These are phyloP conservation scores for Drosophila pegasa DNA, from an alignment of 2,888 invertebrate species.

Conservation along the genomic window DNA sequence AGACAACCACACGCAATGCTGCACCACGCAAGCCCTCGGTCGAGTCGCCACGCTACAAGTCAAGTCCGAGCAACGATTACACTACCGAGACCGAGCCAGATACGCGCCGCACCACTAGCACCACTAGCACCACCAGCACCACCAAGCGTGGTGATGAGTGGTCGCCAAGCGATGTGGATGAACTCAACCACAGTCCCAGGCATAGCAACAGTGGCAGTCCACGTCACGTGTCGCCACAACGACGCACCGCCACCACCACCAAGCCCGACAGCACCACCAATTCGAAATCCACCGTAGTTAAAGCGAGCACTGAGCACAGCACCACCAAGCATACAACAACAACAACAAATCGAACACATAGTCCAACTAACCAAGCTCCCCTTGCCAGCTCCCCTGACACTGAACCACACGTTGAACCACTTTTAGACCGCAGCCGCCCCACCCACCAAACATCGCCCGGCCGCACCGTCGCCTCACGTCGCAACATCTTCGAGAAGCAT, in stretches of 20 bases:
- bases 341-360: slow-evolving; percentile 45
- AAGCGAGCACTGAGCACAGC: slow-evolving; percentile 76
- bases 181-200: slow-evolving; percentile 20
- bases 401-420: slow-evolving; percentile 71
- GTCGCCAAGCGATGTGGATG: slow-evolving; percentile 15
- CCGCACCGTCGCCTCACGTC: slow-evolving; percentile 80
- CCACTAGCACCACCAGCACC: slow-evolving; percentile 24
- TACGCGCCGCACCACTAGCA: slow-evolving; percentile 19
- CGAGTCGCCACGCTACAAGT: slow-evolving; percentile 14
- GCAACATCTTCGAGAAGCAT: slow-evolving; percentile 82
- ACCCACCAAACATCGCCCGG: slow-evolving; percentile 41
- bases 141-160: slow-evolving; percentile 21
- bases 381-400: slow-evolving; percentile 60
- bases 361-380: slow-evolving; percentile 58
- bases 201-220: slow-evolving; percentile 30
- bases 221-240: slow-evolving; percentile 13
- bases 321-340: slow-evolving; percentile 52
- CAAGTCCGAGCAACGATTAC: background rate
- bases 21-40: slow-evolving; percentile 28
- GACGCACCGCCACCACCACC: slow-evolving; percentile 23
- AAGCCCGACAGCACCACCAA: slow-evolving; percentile 19
- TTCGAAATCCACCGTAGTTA: slow-evolving; percentile 54
- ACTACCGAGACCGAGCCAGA: slow-evolving; percentile 16
- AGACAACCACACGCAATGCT: slow-evolving; percentile 20
- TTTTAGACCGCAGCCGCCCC: slow-evolving; percentile 68